Evolutionary conservation across 2,113 vertebrate species (phyloP).

Genomic region (Sturnira hondurensis): DNA sequence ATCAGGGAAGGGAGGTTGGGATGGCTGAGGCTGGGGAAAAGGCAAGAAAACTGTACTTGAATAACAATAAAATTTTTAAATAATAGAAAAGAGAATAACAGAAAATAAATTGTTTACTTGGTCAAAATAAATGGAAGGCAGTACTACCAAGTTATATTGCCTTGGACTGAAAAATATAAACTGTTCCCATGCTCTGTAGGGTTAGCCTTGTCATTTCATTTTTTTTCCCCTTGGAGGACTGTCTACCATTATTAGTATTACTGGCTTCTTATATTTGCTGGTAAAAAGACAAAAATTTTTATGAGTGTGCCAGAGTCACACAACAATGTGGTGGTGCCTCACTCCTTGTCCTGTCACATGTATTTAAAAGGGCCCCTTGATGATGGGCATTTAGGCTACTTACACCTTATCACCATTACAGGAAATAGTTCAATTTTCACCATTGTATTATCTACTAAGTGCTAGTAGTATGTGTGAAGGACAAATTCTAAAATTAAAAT

Average conservation of each 20-base stretch:
- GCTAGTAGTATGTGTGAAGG: not conserved
- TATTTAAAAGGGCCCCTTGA: not conserved
- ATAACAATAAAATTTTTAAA: too few species aligned
- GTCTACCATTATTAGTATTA: not conserved
- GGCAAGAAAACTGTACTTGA: too few species aligned
- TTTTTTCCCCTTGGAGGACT: not conserved
- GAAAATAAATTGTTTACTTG: not conserved
- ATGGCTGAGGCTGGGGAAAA: too few species aligned
- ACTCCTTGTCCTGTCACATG: not conserved
- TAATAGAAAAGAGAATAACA: too few species aligned
- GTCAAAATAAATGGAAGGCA: not conserved
- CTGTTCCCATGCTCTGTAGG: not conserved
- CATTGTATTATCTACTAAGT: not conserved
- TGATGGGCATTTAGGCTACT: not conserved
- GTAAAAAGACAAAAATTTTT: not conserved
- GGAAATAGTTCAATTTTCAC: not conserved
- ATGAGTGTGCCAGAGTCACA: not conserved
- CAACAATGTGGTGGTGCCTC: not conserved
- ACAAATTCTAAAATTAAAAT: not conserved
- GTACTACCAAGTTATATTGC: not conserved
- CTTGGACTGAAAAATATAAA: not conserved
- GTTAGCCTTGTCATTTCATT: not conserved
- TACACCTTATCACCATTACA: not conserved
- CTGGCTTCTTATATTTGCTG: not conserved
- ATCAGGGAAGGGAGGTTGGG: too few species aligned